Evolutionary conservation across 2,797 vertebrate genomes (phyloP).

Genomic region (Tamandua tetradactyla): DNA sequence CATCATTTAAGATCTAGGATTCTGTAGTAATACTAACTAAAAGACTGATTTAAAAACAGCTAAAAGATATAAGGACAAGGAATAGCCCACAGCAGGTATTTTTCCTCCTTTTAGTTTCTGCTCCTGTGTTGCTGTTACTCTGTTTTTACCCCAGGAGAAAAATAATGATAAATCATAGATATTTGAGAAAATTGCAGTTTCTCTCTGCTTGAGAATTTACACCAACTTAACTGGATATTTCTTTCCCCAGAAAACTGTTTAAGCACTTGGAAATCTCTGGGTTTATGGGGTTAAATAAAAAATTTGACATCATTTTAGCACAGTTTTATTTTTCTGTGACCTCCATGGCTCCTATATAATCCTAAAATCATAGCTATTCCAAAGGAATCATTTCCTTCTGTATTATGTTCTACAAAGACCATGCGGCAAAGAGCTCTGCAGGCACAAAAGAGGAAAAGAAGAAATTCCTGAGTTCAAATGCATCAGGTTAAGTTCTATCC

Average conservation of each 20-base stretch:
- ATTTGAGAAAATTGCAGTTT: not conserved
- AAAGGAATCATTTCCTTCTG: slow-evolving; percentile 36
- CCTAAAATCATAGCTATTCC: slow-evolving; percentile 61
- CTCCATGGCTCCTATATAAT: slow-evolving; percentile 34
- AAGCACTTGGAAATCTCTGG: slow-evolving; percentile 64
- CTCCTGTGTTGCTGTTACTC: not conserved
- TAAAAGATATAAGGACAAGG: not conserved
- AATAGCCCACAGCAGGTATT: not conserved
- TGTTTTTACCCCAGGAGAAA: not conserved
- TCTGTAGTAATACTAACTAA: not conserved
- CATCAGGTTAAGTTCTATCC: not conserved
- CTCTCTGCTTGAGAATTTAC: slow-evolving; percentile 25
- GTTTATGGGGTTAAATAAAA: slow-evolving; percentile 77
- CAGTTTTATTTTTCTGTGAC: slow-evolving; percentile 59
- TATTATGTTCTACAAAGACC: not conserved
- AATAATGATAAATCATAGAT: slow-evolving; percentile 51
- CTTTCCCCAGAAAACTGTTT: slow-evolving; percentile 37
- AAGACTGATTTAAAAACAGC: slow-evolving; percentile 8
- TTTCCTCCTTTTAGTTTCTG: slow-evolving; percentile 9
- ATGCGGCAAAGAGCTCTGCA: not conserved
- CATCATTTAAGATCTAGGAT: not conserved
- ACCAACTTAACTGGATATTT: slow-evolving; percentile 42
- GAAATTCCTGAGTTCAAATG: not conserved
- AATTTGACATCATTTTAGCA: slow-evolving; percentile 64
- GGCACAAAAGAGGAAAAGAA: not conserved